Percentiles rank a stretch among this genome's conserved stretches.
These are phyloP conservation scores for Lycaena phlaeas DNA, from an alignment of 2,888 invertebrate species.

Conservation along the genomic window DNA sequence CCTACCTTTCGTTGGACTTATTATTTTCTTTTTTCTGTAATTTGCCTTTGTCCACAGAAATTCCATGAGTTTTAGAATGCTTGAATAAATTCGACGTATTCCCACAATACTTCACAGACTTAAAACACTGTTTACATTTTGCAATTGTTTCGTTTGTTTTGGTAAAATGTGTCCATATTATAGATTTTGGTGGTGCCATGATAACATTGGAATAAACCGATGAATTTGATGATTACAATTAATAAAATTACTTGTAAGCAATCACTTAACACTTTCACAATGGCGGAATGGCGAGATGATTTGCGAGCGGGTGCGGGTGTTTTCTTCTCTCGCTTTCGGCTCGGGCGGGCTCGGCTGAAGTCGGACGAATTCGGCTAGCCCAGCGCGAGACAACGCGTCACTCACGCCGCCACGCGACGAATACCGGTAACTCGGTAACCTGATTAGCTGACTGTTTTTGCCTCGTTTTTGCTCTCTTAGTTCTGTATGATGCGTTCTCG, in stretches of 20 bases:
- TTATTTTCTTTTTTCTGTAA: not conserved
- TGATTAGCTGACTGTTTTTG: too few relatives aligned
- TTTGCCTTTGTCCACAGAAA: not conserved
- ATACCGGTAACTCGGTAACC: too few relatives aligned
- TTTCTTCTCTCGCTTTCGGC: too few relatives aligned
- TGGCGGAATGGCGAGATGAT: not conserved
- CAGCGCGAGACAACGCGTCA: too few relatives aligned
- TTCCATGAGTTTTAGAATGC: conserved; percentile 6
- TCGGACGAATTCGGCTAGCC: too few relatives aligned
- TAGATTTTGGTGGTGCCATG: not conserved
- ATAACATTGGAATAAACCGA: not conserved
- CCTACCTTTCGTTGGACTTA: not conserved
- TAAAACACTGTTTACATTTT: conserved; percentile 13
- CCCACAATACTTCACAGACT: conserved; percentile 9
- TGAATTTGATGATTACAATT: not conserved
- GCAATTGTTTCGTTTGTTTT: conserved; percentile 12
- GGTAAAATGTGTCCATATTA: conserved; percentile 10
- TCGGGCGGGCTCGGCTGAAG: too few relatives aligned
- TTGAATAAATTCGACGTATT: conserved; percentile 7
- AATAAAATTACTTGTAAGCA: not conserved
- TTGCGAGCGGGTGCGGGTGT: too few relatives aligned
- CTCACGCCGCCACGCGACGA: too few relatives aligned
- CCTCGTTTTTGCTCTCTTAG: too few relatives aligned
- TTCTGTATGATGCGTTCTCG: too few relatives aligned
- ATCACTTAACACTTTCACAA: not conserved